Base-by-base conservation (phyloP, 1,140 invertebrate species). In the Sitodiplosis mosellana region DNA sequence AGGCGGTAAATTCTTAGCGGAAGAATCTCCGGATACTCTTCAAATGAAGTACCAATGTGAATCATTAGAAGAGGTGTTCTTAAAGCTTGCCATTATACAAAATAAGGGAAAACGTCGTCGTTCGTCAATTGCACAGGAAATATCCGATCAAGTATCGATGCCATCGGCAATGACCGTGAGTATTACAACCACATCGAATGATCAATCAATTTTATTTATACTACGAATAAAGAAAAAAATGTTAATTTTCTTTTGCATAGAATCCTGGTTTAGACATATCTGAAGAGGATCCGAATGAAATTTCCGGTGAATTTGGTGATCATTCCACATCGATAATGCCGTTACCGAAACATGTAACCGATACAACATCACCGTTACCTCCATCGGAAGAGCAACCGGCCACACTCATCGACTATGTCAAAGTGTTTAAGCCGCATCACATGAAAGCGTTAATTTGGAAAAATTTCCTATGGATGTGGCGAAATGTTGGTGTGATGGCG, bases 1-100 rank as follows among this genome's bases (percentile, higher is more conserved):
- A 53, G 81, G 83, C 49, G 92, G 92, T 1, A 76, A 80, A 52
- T 80, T 96, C 56, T 65, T 96, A 12, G 91, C 91, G 0, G 91
- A 97, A 65, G 83, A 91, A 59, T 80, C 87, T 2, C 91, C 93
- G 0, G 72, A 73, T 6, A 77, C 74, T 48, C 65, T 96, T 1
- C 77, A 95, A 49, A 69, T 76, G 14, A 75, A 81, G 53, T 88
- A 90, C 57, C 71, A 76, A 20, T 73, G 80, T 2, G 77, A 84
- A 45, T 87, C 81, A 20, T 63, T 96, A 11, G 91, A 96, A 65
- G 85, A 87, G 46, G 89, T 95, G 0, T 96, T 97, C 62, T 67
- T 96, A 0, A 91, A 93, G 61, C 70, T 97, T 0, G 88, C 89
- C 34, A 77, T 83, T 0, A 59, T 80, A 38, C 83, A 87, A 63